A percentile compares a stretch with the other conserved stretches of the same genome.
phyloP scores from a whole-genome alignment of 2,888 invertebrate genomes.

The Agriotes lineatus region DNA sequence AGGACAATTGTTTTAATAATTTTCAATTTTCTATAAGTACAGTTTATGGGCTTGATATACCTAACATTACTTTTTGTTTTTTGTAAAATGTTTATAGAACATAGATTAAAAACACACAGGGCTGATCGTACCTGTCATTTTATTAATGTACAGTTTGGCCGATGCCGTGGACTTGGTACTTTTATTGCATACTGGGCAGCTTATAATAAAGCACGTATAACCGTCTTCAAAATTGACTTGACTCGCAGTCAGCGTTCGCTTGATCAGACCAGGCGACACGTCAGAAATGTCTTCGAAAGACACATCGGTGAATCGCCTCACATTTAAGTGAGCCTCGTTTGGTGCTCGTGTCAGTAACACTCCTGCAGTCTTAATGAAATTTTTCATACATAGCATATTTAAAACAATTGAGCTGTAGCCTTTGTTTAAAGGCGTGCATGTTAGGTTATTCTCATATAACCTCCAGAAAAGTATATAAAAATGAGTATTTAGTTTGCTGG shows the following conservation, averaged over 20 bases:
- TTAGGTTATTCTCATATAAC: too few relatives aligned
- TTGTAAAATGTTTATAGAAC: too few relatives aligned
- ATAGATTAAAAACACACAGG: too few relatives aligned
- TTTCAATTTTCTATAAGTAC: too few relatives aligned
- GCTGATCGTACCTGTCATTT: conserved; percentile 80
- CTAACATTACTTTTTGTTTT: too few relatives aligned
- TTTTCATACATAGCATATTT: neutral
- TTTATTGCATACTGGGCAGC: conserved; percentile 76
- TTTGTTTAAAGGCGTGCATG: neutral
- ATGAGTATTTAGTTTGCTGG: too few relatives aligned
- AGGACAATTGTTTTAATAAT: too few relatives aligned
- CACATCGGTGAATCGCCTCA: conserved; percentile 29
- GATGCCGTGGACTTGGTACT: conserved; percentile 44
- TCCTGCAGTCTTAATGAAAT: neutral
- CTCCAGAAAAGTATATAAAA: too few relatives aligned
- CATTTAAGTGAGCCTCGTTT: neutral
- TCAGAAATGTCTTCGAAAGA: conserved; percentile 44
- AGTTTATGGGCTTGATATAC: too few relatives aligned
- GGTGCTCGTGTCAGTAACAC: neutral
- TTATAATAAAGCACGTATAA: conserved; percentile 77
- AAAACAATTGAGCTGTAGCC: neutral
- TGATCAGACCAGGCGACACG: conserved; percentile 60
- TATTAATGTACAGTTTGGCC: conserved; percentile 79
- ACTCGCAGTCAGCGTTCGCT: conserved; percentile 62
- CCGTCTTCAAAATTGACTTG: conserved; percentile 74